Percentiles rank a stretch among this genome's conserved stretches.
phyloP scores from a whole-genome alignment of 2,888 invertebrate species.

The Epiblema foenella region DNA sequence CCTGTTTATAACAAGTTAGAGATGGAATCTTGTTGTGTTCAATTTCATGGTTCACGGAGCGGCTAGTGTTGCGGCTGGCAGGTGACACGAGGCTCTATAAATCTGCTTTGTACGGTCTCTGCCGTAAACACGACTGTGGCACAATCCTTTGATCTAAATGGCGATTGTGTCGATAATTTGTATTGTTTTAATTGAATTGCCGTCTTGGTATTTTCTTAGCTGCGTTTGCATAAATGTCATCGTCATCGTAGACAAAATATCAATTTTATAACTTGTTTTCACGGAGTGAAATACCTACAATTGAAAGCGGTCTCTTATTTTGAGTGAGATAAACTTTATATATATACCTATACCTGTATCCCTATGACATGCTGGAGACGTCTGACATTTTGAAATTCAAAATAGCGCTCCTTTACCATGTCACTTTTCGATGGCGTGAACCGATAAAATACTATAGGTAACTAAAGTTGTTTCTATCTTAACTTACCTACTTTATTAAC shows the following conservation, averaged over 20 bases:
- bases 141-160: slow-evolving; percentile 68
- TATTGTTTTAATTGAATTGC: slow-evolving; percentile 58
- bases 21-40: slow-evolving; percentile 52
- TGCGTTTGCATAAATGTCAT: slow-evolving; percentile 23
- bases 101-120: slow-evolving; percentile 65
- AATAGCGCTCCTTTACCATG: too few relatives aligned
- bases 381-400: too few relatives aligned
- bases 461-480: neutral
- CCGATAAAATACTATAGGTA: neutral
- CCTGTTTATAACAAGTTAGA: slow-evolving; percentile 51
- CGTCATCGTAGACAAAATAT: slow-evolving; percentile 1
- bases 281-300: neutral
- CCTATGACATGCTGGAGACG: neutral
- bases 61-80: slow-evolving; percentile 75
- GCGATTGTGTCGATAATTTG: slow-evolving; percentile 66
- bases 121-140: slow-evolving; percentile 67
- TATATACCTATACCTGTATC: neutral
- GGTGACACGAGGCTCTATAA: slow-evolving; percentile 77
- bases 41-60: slow-evolving; percentile 59
- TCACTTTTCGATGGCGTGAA: neutral
- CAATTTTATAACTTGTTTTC: neutral
- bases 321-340: neutral
- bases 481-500: slow-evolving; percentile 7
- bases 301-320: neutral
- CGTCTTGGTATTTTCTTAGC: slow-evolving; percentile 23